A percentile compares a stretch with the other conserved stretches of the same genome.
phyloP scores from a whole-genome alignment of 2,113 vertebrate genomes.

The Halcyon malimbica region DNA sequence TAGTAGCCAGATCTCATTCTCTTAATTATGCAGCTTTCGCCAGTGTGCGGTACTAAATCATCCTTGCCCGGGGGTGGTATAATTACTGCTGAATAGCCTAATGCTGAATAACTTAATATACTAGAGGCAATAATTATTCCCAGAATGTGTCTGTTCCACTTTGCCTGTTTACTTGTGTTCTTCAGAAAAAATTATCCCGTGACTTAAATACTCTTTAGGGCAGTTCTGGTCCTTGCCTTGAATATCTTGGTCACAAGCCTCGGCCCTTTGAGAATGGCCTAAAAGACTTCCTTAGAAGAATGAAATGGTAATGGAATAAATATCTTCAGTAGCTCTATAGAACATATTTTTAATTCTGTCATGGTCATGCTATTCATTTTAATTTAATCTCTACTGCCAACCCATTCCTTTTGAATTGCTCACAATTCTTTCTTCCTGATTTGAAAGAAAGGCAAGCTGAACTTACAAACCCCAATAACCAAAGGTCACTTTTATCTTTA shows the following conservation, averaged over 20 bases:
- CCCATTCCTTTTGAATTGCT: constrained; percentile 9
- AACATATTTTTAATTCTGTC: constrained; percentile 19
- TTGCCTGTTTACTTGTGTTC: constrained; percentile 45
- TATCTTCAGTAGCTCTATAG: constrained; percentile 3
- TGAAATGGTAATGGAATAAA: constrained; percentile 2
- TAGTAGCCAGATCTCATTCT: constrained; percentile 44
- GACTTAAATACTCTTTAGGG: constrained; percentile 31
- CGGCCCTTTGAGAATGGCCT: not conserved
- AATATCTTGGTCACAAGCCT: constrained; percentile 16
- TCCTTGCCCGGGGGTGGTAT: constrained; percentile 49
- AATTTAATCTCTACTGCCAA: constrained; percentile 8
- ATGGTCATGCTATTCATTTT: not conserved
- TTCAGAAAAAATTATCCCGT: constrained; percentile 49
- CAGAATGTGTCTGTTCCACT: constrained; percentile 31
- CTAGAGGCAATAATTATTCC: constrained; percentile 46
- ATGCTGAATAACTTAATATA: constrained; percentile 50
- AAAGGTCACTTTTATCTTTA: constrained; percentile 16
- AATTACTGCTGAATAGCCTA: constrained; percentile 57
- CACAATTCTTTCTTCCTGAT: not conserved
- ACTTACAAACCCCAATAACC: not conserved
- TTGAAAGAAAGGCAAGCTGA: not conserved
- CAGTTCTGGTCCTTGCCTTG: not conserved
- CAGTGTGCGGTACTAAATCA: constrained; percentile 35
- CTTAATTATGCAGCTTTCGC: constrained; percentile 32
- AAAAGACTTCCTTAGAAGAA: not conserved